Conservation (phyloP, 2,888 invertebrate genomes). For the Agrilus biguttatus region DNA sequence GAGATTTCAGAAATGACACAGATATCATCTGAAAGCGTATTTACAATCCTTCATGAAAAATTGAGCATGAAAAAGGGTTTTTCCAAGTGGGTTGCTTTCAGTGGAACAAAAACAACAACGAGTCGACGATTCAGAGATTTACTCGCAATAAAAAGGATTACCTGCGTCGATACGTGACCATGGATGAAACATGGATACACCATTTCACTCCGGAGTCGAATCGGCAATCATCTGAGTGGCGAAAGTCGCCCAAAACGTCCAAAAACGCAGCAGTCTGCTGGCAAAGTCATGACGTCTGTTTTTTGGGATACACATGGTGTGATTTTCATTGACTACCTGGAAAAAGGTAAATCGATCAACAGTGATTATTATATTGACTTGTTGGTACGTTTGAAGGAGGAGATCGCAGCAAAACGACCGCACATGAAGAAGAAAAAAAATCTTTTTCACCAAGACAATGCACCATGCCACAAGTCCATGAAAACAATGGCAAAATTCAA, state of each 20-base stretch:
- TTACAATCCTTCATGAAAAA: too few species aligned
- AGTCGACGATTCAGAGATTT: slow-evolving; percentile 7
- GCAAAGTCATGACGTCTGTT: slow-evolving; percentile 18
- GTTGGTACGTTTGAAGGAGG: too few species aligned
- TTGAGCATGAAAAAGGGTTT: not conserved
- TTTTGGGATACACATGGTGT: slow-evolving; percentile 20
- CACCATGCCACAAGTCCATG: too few species aligned
- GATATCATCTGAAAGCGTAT: too few species aligned
- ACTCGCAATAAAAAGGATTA: slow-evolving; percentile 10
- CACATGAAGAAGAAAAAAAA: too few species aligned
- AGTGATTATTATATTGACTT: slow-evolving; percentile 10
- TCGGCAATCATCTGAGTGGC: slow-evolving; percentile 4
- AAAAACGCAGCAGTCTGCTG: slow-evolving; percentile 13
- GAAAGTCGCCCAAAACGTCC: slow-evolving; percentile 11
- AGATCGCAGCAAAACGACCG: too few species aligned
- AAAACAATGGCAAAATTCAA: too few species aligned
- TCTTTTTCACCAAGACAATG: too few species aligned
- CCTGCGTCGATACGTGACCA: slow-evolving; percentile 14
- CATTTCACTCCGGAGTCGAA: slow-evolving; percentile 12
- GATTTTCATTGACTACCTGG: slow-evolving; percentile 18
- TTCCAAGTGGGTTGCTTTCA: slow-evolving; percentile 6
- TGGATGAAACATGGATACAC: slow-evolving; percentile 19
- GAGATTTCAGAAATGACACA: too few species aligned
- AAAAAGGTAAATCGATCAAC: slow-evolving; percentile 18
- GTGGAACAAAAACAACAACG: slow-evolving; percentile 10